These are phyloP conservation scores for Ichneumoninae sp. DNA, from an alignment of 2,888 invertebrate genomes.

Conservation along the genomic window DNA sequence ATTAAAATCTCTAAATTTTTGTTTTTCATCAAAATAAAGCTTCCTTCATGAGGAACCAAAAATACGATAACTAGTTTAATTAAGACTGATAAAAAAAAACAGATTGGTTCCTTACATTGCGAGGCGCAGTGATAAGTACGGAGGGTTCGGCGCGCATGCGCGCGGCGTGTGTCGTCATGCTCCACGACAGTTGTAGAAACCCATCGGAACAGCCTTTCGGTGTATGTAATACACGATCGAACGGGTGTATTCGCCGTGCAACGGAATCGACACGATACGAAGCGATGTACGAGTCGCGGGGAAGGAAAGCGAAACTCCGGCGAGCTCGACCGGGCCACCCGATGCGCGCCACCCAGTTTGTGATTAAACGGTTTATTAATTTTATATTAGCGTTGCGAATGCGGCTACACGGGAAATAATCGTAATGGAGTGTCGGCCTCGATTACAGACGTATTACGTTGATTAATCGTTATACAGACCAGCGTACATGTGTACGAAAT, in stretches of 20 bases:
- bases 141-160: not conserved
- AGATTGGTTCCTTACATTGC: conserved; percentile 37
- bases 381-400: conserved; percentile 77
- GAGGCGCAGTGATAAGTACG: conserved; percentile 16
- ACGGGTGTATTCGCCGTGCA: conserved; percentile 9
- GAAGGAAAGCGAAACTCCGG: conserved; percentile 68
- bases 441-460: conserved; percentile 78
- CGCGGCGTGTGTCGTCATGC: conserved; percentile 2
- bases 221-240: conserved; percentile 6
- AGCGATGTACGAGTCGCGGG: conserved; percentile 47
- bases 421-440: conserved; percentile 78
- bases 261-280: conserved; percentile 31
- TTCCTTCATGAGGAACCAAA: no score
- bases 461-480: conserved; percentile 78
- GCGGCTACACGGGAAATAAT: conserved; percentile 74
- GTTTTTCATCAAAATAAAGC: no score
- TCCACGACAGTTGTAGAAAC: conserved; percentile 20
- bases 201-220: not conserved
- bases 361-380: conserved; percentile 80
- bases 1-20: no score
- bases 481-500: conserved; percentile 78
- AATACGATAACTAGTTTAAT: conserved; percentile 14
- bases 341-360: conserved; percentile 67
- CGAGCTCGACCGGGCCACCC: conserved; percentile 55
- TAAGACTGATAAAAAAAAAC: conserved; percentile 11